A percentile compares a stretch with the other conserved stretches of the same genome.
Conservation (phyloP, 2,113 vertebrate species). For the Erythrocercus mccallii region DNA sequence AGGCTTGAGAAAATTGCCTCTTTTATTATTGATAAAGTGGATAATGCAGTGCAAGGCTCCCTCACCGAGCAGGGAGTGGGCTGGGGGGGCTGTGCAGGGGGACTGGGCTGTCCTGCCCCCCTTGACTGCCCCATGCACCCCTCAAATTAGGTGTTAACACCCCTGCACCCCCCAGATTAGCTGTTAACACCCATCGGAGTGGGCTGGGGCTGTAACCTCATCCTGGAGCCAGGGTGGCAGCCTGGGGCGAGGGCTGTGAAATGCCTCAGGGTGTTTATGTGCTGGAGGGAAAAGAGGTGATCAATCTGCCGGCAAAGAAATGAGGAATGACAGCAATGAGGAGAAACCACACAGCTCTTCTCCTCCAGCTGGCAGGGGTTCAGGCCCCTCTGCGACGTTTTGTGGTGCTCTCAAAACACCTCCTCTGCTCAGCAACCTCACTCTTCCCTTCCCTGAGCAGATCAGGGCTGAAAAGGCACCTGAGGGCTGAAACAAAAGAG, state of each 20-base stretch:
- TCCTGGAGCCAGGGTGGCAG: neutral
- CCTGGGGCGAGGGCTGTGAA: neutral
- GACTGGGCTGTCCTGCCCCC: neutral
- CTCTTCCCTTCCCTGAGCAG: neutral
- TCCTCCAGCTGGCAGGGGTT: neutral
- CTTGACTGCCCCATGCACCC: fast-evolving
- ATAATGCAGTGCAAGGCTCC: neutral
- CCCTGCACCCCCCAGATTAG: neutral
- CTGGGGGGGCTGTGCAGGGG: neutral
- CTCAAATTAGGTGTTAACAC: neutral
- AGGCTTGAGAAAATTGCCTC: conserved; percentile 51
- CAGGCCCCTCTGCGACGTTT: neutral
- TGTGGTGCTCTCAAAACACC: neutral
- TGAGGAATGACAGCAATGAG: neutral
- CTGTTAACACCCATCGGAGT: neutral
- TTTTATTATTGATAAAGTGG: conserved; percentile 56
- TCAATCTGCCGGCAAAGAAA: neutral
- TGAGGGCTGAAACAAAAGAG: neutral
- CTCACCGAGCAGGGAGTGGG: fast-evolving
- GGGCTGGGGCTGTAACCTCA: neutral
- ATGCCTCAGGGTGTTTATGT: neutral
- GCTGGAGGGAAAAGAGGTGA: neutral
- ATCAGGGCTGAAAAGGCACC: neutral
- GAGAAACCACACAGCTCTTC: neutral
- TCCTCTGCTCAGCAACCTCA: neutral